phyloP scores from a whole-genome alignment of 2,113 vertebrate genomes.

The Channa argus region DNA sequence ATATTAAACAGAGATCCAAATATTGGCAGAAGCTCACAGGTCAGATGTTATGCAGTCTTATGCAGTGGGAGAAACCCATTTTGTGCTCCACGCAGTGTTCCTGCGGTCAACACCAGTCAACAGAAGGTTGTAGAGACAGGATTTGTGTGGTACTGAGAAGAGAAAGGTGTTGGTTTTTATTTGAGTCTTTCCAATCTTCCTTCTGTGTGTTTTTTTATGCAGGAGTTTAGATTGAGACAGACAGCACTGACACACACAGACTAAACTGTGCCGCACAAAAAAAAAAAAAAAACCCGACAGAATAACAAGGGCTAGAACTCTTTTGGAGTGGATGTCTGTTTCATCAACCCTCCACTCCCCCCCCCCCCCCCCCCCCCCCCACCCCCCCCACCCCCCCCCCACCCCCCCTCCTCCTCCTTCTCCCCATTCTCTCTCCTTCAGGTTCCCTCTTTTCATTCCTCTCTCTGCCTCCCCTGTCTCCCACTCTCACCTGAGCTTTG shows the following conservation, averaged over 20 bases:
- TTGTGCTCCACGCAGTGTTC: slow-evolving; percentile 40
- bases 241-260: slow-evolving; percentile 73
- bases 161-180: slow-evolving; percentile 71
- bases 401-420: not conserved
- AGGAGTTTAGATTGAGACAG: slow-evolving; percentile 75
- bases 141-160: slow-evolving; percentile 54
- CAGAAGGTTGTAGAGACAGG: slow-evolving; percentile 50
- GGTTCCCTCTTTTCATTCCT: slow-evolving; percentile 30
- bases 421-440: slow-evolving; percentile 43
- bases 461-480: slow-evolving; percentile 39
- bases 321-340: slow-evolving; percentile 69
- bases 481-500: slow-evolving; percentile 80
- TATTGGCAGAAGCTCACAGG: slow-evolving; percentile 63
- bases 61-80: slow-evolving; percentile 40
- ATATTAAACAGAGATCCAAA: slow-evolving; percentile 71
- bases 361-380: not conserved
- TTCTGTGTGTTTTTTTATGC: slow-evolving; percentile 56
- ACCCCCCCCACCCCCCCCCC: not conserved
- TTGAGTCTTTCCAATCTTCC: slow-evolving; percentile 62
- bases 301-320: slow-evolving; percentile 68
- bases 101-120: slow-evolving; percentile 53
- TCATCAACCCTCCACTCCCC: slow-evolving; percentile 44
- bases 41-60: slow-evolving; percentile 54
- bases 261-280: slow-evolving; percentile 73
- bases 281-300: slow-evolving; percentile 41